A percentile compares a stretch with the other conserved stretches of the same genome.
Conservation (phyloP, 2,888 invertebrate genomes). For the Hipparchia semele region DNA sequence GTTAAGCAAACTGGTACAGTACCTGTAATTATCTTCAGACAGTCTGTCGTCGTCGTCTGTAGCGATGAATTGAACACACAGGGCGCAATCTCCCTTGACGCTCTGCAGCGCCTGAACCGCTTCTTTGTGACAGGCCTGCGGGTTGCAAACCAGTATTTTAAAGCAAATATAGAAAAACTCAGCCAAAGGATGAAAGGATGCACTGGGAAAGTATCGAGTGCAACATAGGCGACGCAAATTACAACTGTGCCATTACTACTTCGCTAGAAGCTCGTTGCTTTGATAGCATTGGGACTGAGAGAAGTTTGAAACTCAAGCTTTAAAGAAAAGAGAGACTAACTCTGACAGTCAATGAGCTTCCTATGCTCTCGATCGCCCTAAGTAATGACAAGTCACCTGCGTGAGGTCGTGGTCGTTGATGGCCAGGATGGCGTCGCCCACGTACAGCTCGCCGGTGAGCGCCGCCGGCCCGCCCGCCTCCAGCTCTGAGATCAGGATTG, state of each 20-base stretch:
- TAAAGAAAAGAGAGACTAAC: no score
- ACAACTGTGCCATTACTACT: no score
- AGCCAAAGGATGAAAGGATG: no score
- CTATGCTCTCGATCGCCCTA: no score
- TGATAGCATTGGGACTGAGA: no score
- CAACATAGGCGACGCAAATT: no score
- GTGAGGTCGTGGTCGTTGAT: conserved; percentile 91
- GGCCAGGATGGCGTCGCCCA: conserved; percentile 92
- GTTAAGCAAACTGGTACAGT: no score
- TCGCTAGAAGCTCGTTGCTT: no score
- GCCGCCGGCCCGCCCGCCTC: conserved; percentile 91
- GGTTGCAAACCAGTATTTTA: neutral
- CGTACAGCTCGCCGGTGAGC: conserved; percentile 87
- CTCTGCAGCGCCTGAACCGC: conserved; percentile 91
- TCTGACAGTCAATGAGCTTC: no score
- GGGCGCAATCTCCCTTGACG: conserved; percentile 89
- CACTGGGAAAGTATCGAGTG: no score
- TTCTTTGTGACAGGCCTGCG: conserved; percentile 88
- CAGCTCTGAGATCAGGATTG: conserved; percentile 92
- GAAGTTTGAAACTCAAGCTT: no score
- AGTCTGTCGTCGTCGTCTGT: conserved; percentile 87
- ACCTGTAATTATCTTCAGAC: conserved; percentile 83
- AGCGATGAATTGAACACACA: conserved; percentile 90
- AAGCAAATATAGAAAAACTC: no score
- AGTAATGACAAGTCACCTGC: conserved; percentile 68